Base-by-base conservation (phyloP, 2,888 invertebrate species). In the Dryococelus australis region DNA sequence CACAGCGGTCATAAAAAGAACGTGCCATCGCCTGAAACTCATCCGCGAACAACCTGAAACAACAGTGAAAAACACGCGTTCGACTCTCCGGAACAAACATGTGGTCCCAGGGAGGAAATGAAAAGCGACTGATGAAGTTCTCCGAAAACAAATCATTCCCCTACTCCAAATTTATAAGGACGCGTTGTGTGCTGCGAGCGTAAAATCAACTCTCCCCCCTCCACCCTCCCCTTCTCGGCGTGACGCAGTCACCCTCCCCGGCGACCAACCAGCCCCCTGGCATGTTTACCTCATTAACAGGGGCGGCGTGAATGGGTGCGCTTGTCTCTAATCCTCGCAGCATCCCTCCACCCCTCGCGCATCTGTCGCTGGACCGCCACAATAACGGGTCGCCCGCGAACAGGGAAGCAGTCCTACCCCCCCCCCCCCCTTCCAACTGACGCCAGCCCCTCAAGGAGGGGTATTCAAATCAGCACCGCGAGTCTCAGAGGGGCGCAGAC, bases 231-330 rank as follows among this genome's bases (percentile, higher is more conserved):
- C 20, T 24, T 13, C 65, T 20, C 4, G 65, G 65, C 65, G 9
- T 47, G 6, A 6, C 47, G n/a, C n/a, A n/a, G n/a, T n/a, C 12
- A 12, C 47, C 47, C 47, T 12, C 12, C 47, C 47, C 12, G 12
- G 47, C 47, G 47, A 47, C 6, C 47, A 47, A n/a, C n/a, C n/a
- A n/a, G n/a, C 12, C 65, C 65, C 65, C 16, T 24, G 20, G 5
- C 65, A 65, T 65, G 65, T 65, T 65, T 65, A 65, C 65, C 65
- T 65, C 65, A 65, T 65, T 65, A 65, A 8, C 65, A 65, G 65
- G 16, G 65, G 6, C 65, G 10, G 65, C 65, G 65, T 65, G 65
- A 65, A 65, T 65, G 65, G 65, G 65, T 16, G 20, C 16, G 65
- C 65, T 65, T 65, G 65, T 65, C 20, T 65, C 65, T 13, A 16